phyloP scores from a whole-genome alignment of 2,797 vertebrate genomes.

The Micropoecilia bifurca region DNA sequence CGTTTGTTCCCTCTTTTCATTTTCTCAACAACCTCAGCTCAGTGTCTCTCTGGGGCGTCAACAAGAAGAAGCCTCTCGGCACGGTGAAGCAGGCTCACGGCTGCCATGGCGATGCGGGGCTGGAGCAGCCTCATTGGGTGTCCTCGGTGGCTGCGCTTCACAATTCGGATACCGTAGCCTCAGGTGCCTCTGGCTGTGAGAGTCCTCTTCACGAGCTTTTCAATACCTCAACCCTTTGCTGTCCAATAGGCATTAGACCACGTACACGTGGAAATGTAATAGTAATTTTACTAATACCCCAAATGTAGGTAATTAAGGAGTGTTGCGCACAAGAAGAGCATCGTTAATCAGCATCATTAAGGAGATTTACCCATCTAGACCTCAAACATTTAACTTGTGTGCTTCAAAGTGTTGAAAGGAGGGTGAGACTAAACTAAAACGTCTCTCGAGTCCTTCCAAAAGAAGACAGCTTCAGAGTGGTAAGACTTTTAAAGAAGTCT shows the following conservation, averaged over 20 bases:
- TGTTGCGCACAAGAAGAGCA: background rate
- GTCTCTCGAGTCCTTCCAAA: background rate
- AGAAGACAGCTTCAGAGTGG: background rate
- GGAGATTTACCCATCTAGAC: background rate
- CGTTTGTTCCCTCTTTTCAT: constrained; percentile 41
- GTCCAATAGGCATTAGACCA: background rate
- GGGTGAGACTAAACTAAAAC: background rate
- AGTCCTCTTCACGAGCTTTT: constrained; percentile 43
- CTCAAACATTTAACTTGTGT: background rate
- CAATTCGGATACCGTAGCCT: constrained; percentile 92
- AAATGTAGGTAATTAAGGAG: background rate
- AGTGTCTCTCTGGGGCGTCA: constrained; percentile 91
- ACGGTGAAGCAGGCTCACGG: constrained; percentile 88
- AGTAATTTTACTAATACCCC: background rate
- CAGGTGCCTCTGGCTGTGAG: constrained; percentile 86
- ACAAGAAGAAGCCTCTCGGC: constrained; percentile 91
- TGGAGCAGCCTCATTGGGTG: constrained; percentile 92
- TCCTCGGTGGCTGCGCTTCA: constrained; percentile 88
- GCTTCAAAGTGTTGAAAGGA: background rate
- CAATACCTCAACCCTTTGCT: background rate
- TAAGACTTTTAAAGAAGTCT: background rate
- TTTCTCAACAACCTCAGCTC: constrained; percentile 83
- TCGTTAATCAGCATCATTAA: background rate
- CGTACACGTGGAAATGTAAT: background rate
- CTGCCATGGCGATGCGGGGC: constrained; percentile 76